Conservation (phyloP, 2,888 invertebrate species). For the Stramonita haemastoma region DNA sequence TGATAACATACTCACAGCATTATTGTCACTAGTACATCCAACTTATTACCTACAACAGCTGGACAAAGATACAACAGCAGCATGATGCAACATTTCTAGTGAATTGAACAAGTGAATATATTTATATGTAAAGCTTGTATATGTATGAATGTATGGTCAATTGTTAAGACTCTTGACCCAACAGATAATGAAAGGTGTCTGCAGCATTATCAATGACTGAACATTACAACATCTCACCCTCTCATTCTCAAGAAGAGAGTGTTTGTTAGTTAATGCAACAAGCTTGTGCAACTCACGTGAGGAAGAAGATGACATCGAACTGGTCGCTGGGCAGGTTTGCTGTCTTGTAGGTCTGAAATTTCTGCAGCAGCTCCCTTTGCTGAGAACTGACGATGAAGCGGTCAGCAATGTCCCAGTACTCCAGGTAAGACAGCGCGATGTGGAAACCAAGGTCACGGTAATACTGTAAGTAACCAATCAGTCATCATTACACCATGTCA, state of each 20-base stretch:
- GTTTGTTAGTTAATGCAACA: not conserved
- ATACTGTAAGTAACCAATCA: constrained; percentile 84
- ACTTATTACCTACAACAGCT: no score
- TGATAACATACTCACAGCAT: no score
- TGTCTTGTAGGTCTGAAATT: constrained; percentile 94
- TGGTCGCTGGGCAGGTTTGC: constrained; percentile 88
- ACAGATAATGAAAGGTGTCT: no score
- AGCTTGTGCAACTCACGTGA: constrained; percentile 85
- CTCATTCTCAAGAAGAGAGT: not conserved
- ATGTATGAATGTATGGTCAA: no score
- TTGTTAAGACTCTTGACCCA: no score
- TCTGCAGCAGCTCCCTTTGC: constrained; percentile 91
- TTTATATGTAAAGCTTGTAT: no score
- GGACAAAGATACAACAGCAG: no score
- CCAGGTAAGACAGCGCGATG: constrained; percentile 96
- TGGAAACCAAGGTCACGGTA: constrained; percentile 95
- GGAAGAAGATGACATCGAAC: constrained; percentile 93
- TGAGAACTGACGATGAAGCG: constrained; percentile 88
- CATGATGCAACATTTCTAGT: no score
- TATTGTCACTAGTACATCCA: no score
- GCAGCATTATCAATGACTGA: not conserved
- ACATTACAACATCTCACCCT: not conserved
- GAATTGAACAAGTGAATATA: no score
- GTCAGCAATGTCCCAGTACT: constrained; percentile 96
- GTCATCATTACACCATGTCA: constrained; percentile 25